Conservation (phyloP, 30 jellyfish, hydroid and myxozoan genomes). For the Rhopilema esculentum region DNA sequence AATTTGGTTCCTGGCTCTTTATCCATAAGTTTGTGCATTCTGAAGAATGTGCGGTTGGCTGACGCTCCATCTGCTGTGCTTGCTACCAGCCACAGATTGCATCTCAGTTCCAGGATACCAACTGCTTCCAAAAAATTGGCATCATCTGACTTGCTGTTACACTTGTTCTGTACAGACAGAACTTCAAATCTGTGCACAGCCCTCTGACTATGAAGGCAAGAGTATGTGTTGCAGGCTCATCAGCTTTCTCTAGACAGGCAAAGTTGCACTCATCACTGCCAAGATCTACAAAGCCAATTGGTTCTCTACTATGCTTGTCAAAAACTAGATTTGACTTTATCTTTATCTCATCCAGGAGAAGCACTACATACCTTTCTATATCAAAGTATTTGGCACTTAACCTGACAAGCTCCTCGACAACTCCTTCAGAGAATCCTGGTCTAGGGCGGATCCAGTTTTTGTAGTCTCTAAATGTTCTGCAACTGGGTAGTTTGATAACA, state of each 20-base stretch:
- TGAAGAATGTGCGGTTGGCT: constrained; percentile 25
- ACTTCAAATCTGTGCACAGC: constrained; percentile 24
- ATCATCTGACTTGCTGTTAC: constrained; percentile 26
- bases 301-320: constrained; percentile 51
- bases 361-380: constrained; percentile 36
- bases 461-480: constrained; percentile 76
- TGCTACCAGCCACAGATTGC: constrained; percentile 19
- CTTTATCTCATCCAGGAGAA: constrained; percentile 53
- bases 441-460: constrained; percentile 66
- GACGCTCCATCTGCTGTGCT: constrained; percentile 67
- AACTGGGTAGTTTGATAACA: constrained; percentile 66
- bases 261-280: constrained; percentile 47
- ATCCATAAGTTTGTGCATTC: constrained; percentile 27
- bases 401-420: constrained; percentile 37
- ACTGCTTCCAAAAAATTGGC: constrained; percentile 47
- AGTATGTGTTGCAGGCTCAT: constrained; percentile 64
- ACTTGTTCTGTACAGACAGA: constrained; percentile 66
- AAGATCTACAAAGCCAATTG: constrained; percentile 53
- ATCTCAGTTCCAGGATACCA: constrained; percentile 35
- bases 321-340: constrained; percentile 32
- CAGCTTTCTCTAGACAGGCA: constrained; percentile 50
- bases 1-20: constrained; percentile 6
- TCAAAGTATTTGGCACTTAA: constrained; percentile 18
- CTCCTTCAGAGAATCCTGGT: constrained; percentile 44
- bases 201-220: constrained; percentile 60